phyloP scores from a whole-genome alignment of 2,888 invertebrate genomes.

The Slavum lentiscoides region DNA sequence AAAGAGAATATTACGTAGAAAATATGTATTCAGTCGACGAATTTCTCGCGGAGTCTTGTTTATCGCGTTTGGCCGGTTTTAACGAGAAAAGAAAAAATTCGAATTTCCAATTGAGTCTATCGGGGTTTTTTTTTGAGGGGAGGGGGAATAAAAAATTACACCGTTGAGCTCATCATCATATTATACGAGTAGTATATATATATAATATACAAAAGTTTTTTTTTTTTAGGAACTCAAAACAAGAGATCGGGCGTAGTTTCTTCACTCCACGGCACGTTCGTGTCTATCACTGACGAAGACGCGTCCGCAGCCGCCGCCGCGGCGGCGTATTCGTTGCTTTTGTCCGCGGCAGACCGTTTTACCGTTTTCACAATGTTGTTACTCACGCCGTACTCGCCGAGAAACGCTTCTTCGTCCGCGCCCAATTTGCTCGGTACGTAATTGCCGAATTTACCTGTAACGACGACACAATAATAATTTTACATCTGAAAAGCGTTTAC shows the following conservation, averaged over 20 bases:
- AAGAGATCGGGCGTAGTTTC: conserved; percentile 60
- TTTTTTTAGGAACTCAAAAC: conserved; percentile 58
- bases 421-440: conserved; percentile 81
- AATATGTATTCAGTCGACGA: conserved; percentile 47
- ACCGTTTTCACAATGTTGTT: conserved; percentile 47
- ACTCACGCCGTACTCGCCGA: conserved; percentile 64
- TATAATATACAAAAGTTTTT: not conserved
- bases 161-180: conserved; percentile 45
- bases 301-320: conserved; percentile 58
- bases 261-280: conserved; percentile 60
- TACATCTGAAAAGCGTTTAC: too few species aligned
- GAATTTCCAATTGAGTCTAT: not conserved
- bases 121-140: not conserved
- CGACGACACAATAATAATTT: not conserved
- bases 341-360: conserved; percentile 17
- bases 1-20: conserved; percentile 33
- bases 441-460: conserved; percentile 66
- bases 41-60: conserved; percentile 47
- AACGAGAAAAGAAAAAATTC: conserved; percentile 23
- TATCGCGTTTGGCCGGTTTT: conserved; percentile 28
- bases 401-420: conserved; percentile 70
- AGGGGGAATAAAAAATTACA: not conserved
- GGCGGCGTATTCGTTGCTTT: too few species aligned
- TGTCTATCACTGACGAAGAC: conserved; percentile 58
- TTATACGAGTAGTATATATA: not conserved